A percentile compares a stretch with the other conserved stretches of the same genome.
phyloP scores from a whole-genome alignment of 2,888 invertebrate species.

The Hyles lineata region DNA sequence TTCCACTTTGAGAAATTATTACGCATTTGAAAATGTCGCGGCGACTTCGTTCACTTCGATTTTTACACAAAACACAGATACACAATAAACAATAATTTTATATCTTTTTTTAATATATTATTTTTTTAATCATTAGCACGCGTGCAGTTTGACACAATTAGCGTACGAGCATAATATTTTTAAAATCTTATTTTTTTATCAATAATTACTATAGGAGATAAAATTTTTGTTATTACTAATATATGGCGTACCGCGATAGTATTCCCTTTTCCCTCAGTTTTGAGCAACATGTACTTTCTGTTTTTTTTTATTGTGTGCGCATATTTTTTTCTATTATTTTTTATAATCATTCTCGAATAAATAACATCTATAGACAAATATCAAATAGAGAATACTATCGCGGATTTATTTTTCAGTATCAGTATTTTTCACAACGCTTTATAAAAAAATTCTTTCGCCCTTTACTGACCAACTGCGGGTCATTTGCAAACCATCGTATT shows the following conservation, averaged over 20 bases:
- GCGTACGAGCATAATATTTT: conserved; percentile 68
- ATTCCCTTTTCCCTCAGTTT: conserved; percentile 58
- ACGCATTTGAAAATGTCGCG: too few species aligned
- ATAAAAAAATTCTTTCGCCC: conserved; percentile 76
- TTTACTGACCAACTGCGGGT: conserved; percentile 55
- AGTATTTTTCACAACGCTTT: conserved; percentile 79
- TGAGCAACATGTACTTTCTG: conserved; percentile 60
- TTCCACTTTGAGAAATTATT: conserved; percentile 1
- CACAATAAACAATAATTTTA: conserved; percentile 42
- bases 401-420: conserved; percentile 58
- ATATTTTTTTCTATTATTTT: neutral
- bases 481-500: conserved; percentile 49
- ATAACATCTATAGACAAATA: conserved; percentile 35
- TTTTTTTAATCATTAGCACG: conserved; percentile 65
- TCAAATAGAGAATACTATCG: conserved; percentile 61
- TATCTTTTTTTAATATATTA: conserved; percentile 55
- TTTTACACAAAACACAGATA: conserved; percentile 26
- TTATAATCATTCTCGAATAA: conserved; percentile 27
- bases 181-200: conserved; percentile 63
- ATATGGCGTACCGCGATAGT: conserved; percentile 66
- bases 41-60: neutral
- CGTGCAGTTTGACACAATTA: conserved; percentile 80
- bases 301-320: neutral
- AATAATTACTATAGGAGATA: conserved; percentile 69
- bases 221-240: conserved; percentile 70